Evolutionary conservation across 1,140 invertebrate species (phyloP).

Genomic region (Drosophila nikananu): DNA sequence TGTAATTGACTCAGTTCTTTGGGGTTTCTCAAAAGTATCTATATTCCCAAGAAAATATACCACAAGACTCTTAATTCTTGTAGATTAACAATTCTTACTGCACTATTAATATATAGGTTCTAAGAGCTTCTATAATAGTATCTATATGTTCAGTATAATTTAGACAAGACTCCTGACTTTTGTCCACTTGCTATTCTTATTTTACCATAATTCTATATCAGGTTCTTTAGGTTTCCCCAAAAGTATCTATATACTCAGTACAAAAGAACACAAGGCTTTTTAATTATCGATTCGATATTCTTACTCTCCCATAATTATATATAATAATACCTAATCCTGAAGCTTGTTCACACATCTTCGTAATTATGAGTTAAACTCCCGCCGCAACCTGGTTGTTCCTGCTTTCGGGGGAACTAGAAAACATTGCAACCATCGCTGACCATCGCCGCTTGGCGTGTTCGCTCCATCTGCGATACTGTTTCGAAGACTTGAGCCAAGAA

Average conservation of each 20-base stretch:
- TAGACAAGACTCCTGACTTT: neutral
- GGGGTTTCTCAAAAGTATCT: no score
- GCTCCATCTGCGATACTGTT: constrained; percentile 66
- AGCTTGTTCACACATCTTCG: neutral
- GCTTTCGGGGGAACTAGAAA: neutral
- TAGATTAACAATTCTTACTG: neutral
- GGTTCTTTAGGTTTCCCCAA: neutral
- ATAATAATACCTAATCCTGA: neutral
- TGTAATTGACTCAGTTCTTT: neutral
- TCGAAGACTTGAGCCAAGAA: constrained; percentile 58
- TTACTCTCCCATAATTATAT: neutral
- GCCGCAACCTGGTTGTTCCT: constrained; percentile 22
- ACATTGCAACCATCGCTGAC: constrained; percentile 1
- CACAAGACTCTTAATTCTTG: neutral
- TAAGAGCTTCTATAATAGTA: neutral
- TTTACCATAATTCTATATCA: no score
- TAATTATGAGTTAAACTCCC: neutral
- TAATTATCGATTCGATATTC: neutral
- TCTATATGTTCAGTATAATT: neutral
- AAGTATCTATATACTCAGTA: neutral
- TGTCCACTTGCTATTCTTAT: neutral
- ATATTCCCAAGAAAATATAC: neutral
- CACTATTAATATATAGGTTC: neutral
- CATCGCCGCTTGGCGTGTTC: constrained; percentile 56
- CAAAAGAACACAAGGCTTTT: no score